phyloP scores from a whole-genome alignment of 1,140 invertebrate species.

The Lysiphlebus fabarum region DNA sequence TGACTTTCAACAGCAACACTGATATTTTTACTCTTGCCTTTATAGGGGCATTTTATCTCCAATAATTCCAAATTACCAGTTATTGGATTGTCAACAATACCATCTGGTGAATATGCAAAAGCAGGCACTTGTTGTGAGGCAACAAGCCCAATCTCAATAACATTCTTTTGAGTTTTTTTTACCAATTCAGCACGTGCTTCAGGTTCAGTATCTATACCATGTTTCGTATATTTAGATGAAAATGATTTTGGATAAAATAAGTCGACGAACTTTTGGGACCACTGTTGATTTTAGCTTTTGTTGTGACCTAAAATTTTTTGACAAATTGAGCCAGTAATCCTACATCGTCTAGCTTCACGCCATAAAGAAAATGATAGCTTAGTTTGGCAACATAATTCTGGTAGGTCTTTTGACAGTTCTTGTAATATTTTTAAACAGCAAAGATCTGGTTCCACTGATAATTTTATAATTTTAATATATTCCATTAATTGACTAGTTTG shows the following conservation, averaged over 20 bases:
- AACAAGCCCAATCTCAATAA: conserved; percentile 15
- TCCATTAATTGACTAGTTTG: background rate
- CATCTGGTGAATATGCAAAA: conserved; percentile 26
- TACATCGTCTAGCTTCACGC: conserved; percentile 11
- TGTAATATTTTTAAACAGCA: background rate
- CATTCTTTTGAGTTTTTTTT: background rate
- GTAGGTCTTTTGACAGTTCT: background rate
- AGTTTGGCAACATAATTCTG: background rate
- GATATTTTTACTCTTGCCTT: conserved; percentile 23
- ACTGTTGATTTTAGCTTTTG: conserved; percentile 21
- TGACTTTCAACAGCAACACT: conserved; percentile 16
- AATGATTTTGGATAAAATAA: conserved; percentile 19
- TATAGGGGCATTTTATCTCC: conserved; percentile 29
- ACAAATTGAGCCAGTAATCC: conserved; percentile 7
- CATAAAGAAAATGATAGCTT: background rate
- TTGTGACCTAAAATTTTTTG: conserved; percentile 20
- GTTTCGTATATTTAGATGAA: background rate
- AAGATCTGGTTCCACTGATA: background rate
- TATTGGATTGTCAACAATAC: conserved; percentile 20
- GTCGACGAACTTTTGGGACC: conserved; percentile 20
- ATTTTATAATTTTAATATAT: background rate
- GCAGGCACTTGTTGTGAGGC: conserved; percentile 21
- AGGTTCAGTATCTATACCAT: conserved; percentile 20
- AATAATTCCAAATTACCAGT: conserved; percentile 19
- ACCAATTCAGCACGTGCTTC: conserved; percentile 12